Percentiles rank a stretch among this genome's conserved stretches.
Evolutionary conservation across 2,888 invertebrate species (phyloP).

Genomic region (Allophyes oxyacanthae): DNA sequence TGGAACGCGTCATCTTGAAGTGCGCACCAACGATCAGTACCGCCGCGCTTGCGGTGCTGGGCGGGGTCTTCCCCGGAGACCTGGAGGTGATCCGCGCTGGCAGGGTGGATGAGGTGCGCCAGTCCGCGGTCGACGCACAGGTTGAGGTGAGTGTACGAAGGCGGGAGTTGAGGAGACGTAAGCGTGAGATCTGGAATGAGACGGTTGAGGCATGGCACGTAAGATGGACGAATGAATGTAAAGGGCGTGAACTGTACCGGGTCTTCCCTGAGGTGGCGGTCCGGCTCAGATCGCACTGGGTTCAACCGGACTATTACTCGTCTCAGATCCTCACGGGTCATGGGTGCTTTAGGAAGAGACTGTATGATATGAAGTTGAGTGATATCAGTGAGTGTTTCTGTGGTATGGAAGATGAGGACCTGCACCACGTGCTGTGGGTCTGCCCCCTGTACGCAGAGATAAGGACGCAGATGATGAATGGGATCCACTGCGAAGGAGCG

Average conservation of each 20-base stretch:
- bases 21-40: conserved; percentile 36
- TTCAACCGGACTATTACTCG: neutral
- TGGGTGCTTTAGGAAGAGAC: conserved; percentile 13
- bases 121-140: neutral
- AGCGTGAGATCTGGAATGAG: neutral
- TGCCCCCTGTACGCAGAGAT: conserved; percentile 2
- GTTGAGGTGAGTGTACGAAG: neutral
- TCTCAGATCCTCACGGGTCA: no score
- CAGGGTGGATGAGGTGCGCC: neutral
- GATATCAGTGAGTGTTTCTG: conserved; percentile 11
- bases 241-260: neutral
- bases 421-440: conserved; percentile 17
- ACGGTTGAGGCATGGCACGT: neutral
- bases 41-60: neutral
- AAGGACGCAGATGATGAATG: no score
- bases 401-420: conserved; percentile 13
- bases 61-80: conserved; percentile 1
- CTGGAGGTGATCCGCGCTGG: conserved; percentile 9
- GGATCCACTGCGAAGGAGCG: no score
- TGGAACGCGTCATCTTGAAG: conserved; percentile 49
- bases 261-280: no score
- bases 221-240: conserved; percentile 5
- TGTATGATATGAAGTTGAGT: conserved; percentile 33
- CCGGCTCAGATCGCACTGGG: neutral
- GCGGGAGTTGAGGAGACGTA: neutral